Evolutionary conservation across 2,797 vertebrate species (phyloP), one percentile per base, ranked within the genome.

Genomic region (Acipenser ruthenus): DNA sequence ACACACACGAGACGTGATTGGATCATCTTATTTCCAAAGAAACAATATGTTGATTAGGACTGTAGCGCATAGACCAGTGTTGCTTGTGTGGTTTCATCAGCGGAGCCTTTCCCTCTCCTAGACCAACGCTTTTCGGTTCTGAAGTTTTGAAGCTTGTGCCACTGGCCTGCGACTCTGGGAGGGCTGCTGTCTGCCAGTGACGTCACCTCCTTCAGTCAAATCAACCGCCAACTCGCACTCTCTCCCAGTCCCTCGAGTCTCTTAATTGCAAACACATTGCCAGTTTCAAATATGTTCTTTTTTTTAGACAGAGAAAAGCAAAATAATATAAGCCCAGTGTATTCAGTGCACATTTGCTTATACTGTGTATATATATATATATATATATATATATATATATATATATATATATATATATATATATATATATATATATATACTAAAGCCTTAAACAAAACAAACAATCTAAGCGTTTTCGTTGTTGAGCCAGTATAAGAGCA

Each of bases 201-300:
- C 65, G 65, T 59, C 65, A 59, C 53, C 37, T 6, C 23, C 55
- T 10, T 10, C 55, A n/a, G 11, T 58, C 7, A 58, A 58, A 10
- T 58, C 51, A 53, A 5, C 51, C 51, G 51, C 51, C 51, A 53
- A 65, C 11, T 56, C 13, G 60, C 51, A 63, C 59, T 65, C 65
- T 60, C 51, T 62, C 47, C 50, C 23, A 37, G 23, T 37, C 62
- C 58, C 52, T 47, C 8, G 50, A 23, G 67, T 48, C 47, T 47
- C 18, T 37, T 68, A 50, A 68, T 68, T 68, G 53, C 37, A 63
- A 64, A 59, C 67, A 68, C 52, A 68, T 64, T 68, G 18, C 18
- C 8, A 37, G 23, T 12, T 9, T 13, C 37, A 37, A 63, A 68
- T 1, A 23, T 23, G 23, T 23, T 23, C 23, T 23, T 23, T 23